Percentiles rank a stretch among this genome's conserved stretches.
Evolutionary conservation across 2,888 invertebrate species (phyloP).

Genomic region (Panzeria rudis): DNA sequence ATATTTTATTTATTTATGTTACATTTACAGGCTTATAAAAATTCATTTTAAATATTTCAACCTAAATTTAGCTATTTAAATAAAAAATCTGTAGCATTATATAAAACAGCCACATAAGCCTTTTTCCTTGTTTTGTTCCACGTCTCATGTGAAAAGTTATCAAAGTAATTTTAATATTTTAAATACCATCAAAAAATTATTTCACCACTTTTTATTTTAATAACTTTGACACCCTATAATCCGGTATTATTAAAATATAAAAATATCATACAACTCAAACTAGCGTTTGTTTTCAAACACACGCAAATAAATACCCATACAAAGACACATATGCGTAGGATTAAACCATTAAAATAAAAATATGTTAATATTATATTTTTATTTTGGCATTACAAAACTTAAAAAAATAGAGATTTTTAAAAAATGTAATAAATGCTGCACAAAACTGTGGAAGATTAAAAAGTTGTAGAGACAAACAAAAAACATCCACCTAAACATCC

Average conservation of each 20-base stretch:
- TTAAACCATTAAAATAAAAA: slow-evolving; percentile 80
- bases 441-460: slow-evolving; percentile 43
- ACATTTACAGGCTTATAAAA: not conserved
- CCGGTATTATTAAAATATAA: slow-evolving; percentile 72
- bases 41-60: too few relatives aligned
- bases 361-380: slow-evolving; percentile 64
- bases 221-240: slow-evolving; percentile 75
- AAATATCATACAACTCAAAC: slow-evolving; percentile 52
- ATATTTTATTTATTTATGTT: not conserved
- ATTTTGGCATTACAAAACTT: slow-evolving; percentile 65
- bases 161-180: slow-evolving; percentile 53
- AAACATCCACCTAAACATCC: slow-evolving; percentile 41
- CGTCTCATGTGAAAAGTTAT: slow-evolving; percentile 6
- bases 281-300: not conserved
- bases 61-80: too few relatives aligned
- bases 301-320: slow-evolving; percentile 9
- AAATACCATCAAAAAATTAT: slow-evolving; percentile 25
- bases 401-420: slow-evolving; percentile 45
- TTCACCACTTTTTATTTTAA: slow-evolving; percentile 58
- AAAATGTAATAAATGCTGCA: slow-evolving; percentile 29
- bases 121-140: not conserved
- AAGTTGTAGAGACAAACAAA: not conserved
- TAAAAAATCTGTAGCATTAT: too few relatives aligned
- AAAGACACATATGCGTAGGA: slow-evolving; percentile 80
- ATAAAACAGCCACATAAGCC: not conserved